Evolutionary conservation across 2,888 invertebrate genomes (phyloP).

Genomic region (Mesorhabditis spiculigera): DNA sequence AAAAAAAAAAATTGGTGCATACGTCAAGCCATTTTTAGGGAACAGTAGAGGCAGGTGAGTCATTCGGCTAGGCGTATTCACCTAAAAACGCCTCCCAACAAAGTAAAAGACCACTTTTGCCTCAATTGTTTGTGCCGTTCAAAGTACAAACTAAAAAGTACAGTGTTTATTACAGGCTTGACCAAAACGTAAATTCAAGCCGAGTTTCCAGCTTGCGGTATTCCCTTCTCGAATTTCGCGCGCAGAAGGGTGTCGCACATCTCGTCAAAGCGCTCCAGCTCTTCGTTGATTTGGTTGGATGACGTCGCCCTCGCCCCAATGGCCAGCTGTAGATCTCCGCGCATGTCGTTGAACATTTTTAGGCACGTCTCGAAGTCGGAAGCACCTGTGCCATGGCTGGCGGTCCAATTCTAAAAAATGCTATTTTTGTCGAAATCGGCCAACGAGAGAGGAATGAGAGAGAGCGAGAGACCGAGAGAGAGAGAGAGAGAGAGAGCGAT

Average conservation of each 20-base stretch:
- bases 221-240: neutral
- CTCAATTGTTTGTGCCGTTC: slow-evolving; percentile 48
- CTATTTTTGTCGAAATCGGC: slow-evolving; percentile 40
- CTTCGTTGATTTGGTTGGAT: too few relatives aligned
- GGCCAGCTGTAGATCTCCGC: too few relatives aligned
- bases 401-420: slow-evolving; percentile 20
- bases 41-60: too few relatives aligned
- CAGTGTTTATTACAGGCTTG: slow-evolving; percentile 49
- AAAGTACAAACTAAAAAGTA: slow-evolving; percentile 43
- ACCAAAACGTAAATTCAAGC: slow-evolving; percentile 44
- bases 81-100: too few relatives aligned
- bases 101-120: slow-evolving; percentile 31
- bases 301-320: too few relatives aligned
- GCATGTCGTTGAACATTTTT: too few relatives aligned
- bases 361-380: too few relatives aligned
- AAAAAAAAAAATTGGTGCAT: slow-evolving; percentile 29
- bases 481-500: too few relatives aligned
- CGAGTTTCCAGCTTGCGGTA: slow-evolving; percentile 28
- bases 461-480: slow-evolving; percentile 30
- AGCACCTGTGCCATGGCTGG: too few relatives aligned
- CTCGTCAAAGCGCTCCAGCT: too few relatives aligned
- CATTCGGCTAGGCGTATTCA: too few relatives aligned
- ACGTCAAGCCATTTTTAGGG: too few relatives aligned
- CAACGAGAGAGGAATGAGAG: slow-evolving; percentile 48
- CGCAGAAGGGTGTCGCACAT: neutral